Evolutionary conservation across 2,113 vertebrate species (phyloP).

Genomic region (Conger conger): DNA sequence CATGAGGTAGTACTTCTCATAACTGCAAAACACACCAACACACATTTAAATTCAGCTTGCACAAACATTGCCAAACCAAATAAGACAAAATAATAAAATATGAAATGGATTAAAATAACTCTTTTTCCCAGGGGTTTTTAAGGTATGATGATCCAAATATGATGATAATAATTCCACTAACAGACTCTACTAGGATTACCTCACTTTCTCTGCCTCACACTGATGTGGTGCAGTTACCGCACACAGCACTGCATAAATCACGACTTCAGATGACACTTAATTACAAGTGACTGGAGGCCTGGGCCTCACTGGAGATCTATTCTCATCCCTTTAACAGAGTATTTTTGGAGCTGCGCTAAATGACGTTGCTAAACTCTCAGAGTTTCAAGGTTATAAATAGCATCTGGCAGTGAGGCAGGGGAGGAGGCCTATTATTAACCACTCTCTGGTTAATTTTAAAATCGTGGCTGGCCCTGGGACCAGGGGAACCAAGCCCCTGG

Average conservation of each 20-base stretch:
- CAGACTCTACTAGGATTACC: background rate
- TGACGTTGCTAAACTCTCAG: background rate
- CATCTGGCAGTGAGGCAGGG: constrained; percentile 29
- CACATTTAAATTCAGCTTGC: constrained; percentile 4
- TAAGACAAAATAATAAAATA: background rate
- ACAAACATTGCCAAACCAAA: background rate
- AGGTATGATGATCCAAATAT: background rate
- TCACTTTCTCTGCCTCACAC: background rate
- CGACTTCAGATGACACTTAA: constrained; percentile 1
- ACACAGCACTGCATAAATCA: background rate
- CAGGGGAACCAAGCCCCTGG: constrained; percentile 24
- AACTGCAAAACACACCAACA: constrained; percentile 65
- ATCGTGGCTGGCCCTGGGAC: constrained; percentile 14
- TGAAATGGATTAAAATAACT: too few relatives aligned
- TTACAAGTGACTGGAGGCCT: background rate
- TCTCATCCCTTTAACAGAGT: background rate
- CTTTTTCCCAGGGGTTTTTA: too few relatives aligned
- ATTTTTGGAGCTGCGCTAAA: background rate
- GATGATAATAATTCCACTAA: background rate
- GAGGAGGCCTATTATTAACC: constrained; percentile 54
- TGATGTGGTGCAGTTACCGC: background rate
- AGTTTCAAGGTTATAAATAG: constrained; percentile 51
- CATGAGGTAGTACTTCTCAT: constrained; percentile 94
- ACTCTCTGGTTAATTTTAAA: constrained; percentile 35
- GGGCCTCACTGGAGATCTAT: background rate